Evolutionary conservation across 2,113 vertebrate species (phyloP).

Genomic region (Apeltes quadracus): DNA sequence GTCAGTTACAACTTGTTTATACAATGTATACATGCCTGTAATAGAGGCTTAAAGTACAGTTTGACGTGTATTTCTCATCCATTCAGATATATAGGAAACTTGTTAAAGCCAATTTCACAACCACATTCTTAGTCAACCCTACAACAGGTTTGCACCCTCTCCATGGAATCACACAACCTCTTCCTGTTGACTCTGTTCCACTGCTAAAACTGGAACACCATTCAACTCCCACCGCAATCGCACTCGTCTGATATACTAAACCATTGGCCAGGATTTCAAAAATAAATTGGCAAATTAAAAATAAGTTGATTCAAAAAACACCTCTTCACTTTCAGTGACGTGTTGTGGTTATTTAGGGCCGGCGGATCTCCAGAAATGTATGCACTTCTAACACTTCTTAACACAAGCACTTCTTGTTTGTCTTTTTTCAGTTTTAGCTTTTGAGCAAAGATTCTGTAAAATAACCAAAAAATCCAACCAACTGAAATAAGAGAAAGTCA

Average conservation of each 20-base stretch:
- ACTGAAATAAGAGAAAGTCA: too few species aligned
- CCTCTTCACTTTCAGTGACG: neutral
- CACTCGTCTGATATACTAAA: constrained; percentile 10
- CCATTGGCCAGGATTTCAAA: constrained; percentile 3
- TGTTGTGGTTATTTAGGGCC: neutral
- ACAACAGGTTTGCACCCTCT: neutral
- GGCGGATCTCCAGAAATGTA: constrained; percentile 1
- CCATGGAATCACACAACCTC: constrained; percentile 12
- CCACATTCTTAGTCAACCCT: neutral
- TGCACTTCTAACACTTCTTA: neutral
- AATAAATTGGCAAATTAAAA: constrained; percentile 26
- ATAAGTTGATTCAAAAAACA: constrained; percentile 26
- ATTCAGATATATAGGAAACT: neutral
- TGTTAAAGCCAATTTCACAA: neutral
- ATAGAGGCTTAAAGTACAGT: neutral
- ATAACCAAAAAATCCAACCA: neutral
- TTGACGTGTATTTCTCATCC: neutral
- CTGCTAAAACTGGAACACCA: constrained; percentile 21
- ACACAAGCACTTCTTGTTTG: too few species aligned
- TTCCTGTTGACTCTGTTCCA: constrained; percentile 8
- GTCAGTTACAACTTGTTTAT: neutral
- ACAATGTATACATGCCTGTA: neutral
- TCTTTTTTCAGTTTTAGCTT: neutral
- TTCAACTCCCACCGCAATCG: constrained; percentile 53
- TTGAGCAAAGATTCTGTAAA: neutral